Evolutionary conservation across 2,113 vertebrate species (phyloP).

Genomic region (Gobius niger): DNA sequence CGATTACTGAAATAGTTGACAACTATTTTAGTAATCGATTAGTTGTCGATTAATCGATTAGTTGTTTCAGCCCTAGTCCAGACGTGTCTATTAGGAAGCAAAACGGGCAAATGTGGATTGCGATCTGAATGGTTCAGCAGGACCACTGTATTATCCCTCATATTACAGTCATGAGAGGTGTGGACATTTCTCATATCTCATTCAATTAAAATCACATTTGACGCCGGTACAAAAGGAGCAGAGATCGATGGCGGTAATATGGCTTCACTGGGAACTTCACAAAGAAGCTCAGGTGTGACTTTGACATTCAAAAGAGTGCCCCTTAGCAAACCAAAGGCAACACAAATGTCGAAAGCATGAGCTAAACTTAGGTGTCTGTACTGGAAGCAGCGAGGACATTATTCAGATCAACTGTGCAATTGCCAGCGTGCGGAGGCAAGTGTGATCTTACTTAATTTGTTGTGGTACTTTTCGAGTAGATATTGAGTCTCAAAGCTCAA

Average conservation of each 20-base stretch:
- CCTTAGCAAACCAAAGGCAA: background rate
- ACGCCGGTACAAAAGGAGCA: slow-evolving; percentile 44
- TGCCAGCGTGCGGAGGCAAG: no score
- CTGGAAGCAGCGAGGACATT: no score
- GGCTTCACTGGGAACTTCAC: slow-evolving; percentile 13
- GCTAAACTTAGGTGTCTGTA: no score
- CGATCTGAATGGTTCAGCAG: background rate
- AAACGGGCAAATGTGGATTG: background rate
- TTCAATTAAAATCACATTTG: slow-evolving; percentile 74
- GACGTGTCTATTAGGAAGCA: background rate
- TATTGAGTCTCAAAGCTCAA: background rate
- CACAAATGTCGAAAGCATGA: slow-evolving; percentile 52
- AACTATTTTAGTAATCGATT: no score
- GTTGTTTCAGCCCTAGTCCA: no score
- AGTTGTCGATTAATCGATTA: no score
- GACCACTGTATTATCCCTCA: slow-evolving; percentile 32
- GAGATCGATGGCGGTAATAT: slow-evolving; percentile 59
- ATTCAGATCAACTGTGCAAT: no score
- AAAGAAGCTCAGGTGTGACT: slow-evolving; percentile 29
- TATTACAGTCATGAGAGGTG: slow-evolving; percentile 46
- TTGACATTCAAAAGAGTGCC: slow-evolving; percentile 52
- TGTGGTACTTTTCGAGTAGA: no score
- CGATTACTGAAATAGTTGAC: no score
- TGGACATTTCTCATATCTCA: slow-evolving; percentile 44
- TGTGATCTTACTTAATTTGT: no score